Percentiles rank a stretch among this genome's conserved stretches.
Evolutionary conservation across 2,888 invertebrate genomes (phyloP).

Genomic region (Omphaloscelis lunosa): DNA sequence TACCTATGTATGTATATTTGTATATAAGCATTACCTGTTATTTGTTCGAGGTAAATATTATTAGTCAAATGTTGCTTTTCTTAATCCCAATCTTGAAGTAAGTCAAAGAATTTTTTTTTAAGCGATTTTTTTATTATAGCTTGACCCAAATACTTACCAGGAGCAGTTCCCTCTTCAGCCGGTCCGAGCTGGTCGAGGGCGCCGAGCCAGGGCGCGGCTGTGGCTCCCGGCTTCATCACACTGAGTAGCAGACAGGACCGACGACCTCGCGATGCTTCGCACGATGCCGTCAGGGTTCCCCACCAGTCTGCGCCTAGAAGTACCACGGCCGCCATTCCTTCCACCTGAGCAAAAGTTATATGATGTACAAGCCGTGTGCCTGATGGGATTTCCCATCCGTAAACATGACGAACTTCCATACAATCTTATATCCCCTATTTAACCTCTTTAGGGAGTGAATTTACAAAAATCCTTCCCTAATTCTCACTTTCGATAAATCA

Average conservation of each 20-base stretch:
- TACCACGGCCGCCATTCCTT: slow-evolving; percentile 97
- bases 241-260: slow-evolving; percentile 97
- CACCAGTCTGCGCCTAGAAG: slow-evolving; percentile 96
- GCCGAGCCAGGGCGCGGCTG: slow-evolving; percentile 97
- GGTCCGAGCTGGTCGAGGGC: slow-evolving; percentile 94
- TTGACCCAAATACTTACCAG: slow-evolving; percentile 65
- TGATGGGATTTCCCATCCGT: not conserved
- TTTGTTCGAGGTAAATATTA: not conserved
- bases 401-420: not conserved
- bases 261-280: slow-evolving; percentile 92
- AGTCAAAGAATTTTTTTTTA: not conserved
- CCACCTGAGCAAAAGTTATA: slow-evolving; percentile 89
- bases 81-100: not conserved
- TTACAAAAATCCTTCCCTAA: not conserved
- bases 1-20: not conserved
- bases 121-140: not conserved
- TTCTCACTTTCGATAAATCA: not conserved
- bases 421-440: not conserved
- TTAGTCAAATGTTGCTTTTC: not conserved
- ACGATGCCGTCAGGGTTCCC: slow-evolving; percentile 98
- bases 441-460: not conserved
- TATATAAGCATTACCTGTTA: not conserved
- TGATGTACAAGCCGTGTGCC: not conserved
- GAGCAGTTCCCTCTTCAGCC: slow-evolving; percentile 88
- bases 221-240: slow-evolving; percentile 94